A percentile compares a stretch with the other conserved stretches of the same genome.
Evolutionary conservation across 2,797 vertebrate genomes (phyloP).

Genomic region (Momotus momota): DNA sequence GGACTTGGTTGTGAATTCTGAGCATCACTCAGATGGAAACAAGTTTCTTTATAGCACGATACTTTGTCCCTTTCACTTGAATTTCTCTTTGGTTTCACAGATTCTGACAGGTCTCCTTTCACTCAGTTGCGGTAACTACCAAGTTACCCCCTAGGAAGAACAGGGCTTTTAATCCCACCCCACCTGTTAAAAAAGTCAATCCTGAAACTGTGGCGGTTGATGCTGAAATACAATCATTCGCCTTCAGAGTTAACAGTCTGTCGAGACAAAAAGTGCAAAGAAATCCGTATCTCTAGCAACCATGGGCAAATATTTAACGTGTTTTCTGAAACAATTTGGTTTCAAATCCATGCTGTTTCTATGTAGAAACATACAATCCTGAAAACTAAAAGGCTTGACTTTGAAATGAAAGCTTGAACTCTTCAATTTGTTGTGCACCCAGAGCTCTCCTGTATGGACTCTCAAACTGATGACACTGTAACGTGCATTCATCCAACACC

Average conservation of each 20-base stretch:
- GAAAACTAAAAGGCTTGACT: background rate
- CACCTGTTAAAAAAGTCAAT: background rate
- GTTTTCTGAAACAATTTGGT: background rate
- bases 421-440: background rate
- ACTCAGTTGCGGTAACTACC: background rate
- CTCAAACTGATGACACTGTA: background rate
- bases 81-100: background rate
- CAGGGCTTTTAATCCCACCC: background rate
- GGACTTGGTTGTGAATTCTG: background rate
- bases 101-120: background rate
- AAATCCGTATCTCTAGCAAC: background rate
- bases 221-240: background rate
- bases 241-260: background rate
- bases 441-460: background rate
- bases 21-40: background rate
- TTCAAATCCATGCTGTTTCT: background rate
- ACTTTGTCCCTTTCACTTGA: background rate
- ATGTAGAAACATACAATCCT: background rate
- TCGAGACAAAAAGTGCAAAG: background rate
- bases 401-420: background rate
- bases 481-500: background rate
- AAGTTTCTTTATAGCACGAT: background rate
- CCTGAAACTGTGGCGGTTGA: background rate
- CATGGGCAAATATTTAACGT: rapidly evolving
- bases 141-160: background rate